Evolutionary conservation across 2,888 invertebrate species (phyloP).

Genomic region (Acrobasis consociella): DNA sequence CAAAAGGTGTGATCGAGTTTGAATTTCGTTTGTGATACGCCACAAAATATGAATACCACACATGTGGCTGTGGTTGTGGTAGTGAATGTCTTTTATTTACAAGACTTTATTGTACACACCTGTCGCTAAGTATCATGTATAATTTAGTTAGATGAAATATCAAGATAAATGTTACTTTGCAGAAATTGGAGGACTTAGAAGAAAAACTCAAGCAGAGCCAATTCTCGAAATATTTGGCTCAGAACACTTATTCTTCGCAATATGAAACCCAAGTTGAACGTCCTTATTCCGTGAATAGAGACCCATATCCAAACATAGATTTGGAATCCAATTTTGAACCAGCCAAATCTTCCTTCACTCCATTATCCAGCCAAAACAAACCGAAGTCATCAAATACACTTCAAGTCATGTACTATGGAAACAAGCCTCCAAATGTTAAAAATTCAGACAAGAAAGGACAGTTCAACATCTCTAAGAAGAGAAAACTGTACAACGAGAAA

Average conservation of each 20-base stretch:
- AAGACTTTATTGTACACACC: no score
- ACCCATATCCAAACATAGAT: conserved; percentile 44
- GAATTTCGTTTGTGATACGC: no score
- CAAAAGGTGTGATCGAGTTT: no score
- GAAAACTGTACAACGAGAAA: conserved; percentile 71
- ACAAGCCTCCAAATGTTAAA: conserved; percentile 44
- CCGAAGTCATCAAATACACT: conserved; percentile 49
- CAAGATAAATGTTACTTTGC: conserved; percentile 38
- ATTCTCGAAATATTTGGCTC: conserved; percentile 70
- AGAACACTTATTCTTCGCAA: conserved; percentile 56
- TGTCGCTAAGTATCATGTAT: no score
- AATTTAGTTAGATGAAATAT: no score
- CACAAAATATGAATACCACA: no score
- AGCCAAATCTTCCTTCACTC: conserved; percentile 36
- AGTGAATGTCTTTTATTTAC: no score
- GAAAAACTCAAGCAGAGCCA: conserved; percentile 73
- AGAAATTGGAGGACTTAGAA: conserved; percentile 71
- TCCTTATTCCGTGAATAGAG: conserved; percentile 61
- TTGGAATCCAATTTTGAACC: conserved; percentile 43
- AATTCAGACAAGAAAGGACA: conserved; percentile 61
- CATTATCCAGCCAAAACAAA: conserved; percentile 45
- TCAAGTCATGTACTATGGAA: conserved; percentile 65
- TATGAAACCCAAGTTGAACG: conserved; percentile 64
- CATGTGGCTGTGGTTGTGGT: no score
- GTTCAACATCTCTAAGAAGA: conserved; percentile 71